A percentile compares a stretch with the other conserved stretches of the same genome.
These are phyloP conservation scores for Campoplex nolae DNA, from an alignment of 2,888 invertebrate species.

Conservation along the genomic window DNA sequence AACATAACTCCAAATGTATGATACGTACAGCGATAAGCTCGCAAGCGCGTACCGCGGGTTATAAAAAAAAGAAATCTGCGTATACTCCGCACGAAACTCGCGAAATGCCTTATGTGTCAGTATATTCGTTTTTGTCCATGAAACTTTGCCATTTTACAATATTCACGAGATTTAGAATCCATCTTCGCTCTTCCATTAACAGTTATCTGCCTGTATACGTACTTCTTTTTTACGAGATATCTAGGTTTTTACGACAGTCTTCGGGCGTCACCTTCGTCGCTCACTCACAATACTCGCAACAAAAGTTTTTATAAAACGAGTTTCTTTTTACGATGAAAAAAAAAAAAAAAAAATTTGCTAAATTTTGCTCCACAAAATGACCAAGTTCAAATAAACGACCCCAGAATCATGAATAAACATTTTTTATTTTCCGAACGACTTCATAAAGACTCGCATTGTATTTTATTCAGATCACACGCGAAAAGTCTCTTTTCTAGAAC, in stretches of 20 bases:
- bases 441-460: conserved; percentile 4
- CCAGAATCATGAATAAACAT: not conserved
- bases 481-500: not conserved
- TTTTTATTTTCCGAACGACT: conserved; percentile 22
- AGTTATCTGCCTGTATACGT: conserved; percentile 7
- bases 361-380: not conserved
- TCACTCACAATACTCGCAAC: not conserved
- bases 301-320: conserved; percentile 17
- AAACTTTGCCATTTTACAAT: conserved; percentile 35
- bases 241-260: conserved; percentile 49
- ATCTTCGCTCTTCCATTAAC: conserved; percentile 42
- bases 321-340: conserved; percentile 6
- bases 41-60: not conserved
- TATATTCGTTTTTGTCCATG: not conserved
- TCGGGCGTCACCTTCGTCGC: not conserved
- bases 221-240: conserved; percentile 45
- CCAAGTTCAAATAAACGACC: conserved; percentile 9
- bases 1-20: not conserved
- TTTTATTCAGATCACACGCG: not conserved
- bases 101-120: not conserved
- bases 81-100: not conserved
- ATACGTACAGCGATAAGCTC: not conserved
- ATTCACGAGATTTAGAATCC: conserved; percentile 43
- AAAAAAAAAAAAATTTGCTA: conserved; percentile 5
- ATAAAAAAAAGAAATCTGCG: conserved; percentile 12